phyloP scores from a whole-genome alignment of 2,888 invertebrate genomes.

The Oeneis ivallda region DNA sequence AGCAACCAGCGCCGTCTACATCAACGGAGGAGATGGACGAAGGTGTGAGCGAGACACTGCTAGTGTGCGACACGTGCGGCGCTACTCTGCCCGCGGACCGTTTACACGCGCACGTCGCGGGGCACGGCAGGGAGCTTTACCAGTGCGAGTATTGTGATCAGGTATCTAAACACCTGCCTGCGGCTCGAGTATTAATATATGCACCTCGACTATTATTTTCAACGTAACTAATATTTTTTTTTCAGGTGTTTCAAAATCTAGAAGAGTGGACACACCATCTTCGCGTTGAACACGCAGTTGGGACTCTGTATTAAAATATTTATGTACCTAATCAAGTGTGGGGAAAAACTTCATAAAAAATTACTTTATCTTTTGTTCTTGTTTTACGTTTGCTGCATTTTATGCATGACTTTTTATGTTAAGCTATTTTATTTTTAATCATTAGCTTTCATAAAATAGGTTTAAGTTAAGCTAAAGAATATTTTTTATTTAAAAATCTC shows the following conservation, averaged over 20 bases:
- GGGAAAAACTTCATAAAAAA: no score
- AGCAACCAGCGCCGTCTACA: conserved; percentile 26
- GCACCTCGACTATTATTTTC: no score
- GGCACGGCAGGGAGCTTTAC: conserved; percentile 58
- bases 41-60: conserved; percentile 44
- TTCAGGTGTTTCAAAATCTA: conserved; percentile 17
- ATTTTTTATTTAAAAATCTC: no score
- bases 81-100: conserved; percentile 54
- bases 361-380: no score
- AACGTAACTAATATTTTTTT: background rate
- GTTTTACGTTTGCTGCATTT: no score
- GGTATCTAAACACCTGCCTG: no score
- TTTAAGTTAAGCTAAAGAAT: no score
- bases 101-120: conserved; percentile 58
- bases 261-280: conserved; percentile 21
- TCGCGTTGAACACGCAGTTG: conserved; percentile 7
- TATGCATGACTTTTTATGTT: no score
- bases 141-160: conserved; percentile 67
- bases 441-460: no score
- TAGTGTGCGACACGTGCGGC: conserved; percentile 71
- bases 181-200: no score
- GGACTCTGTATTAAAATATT: background rate
- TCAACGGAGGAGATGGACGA: conserved; percentile 13
- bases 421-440: no score
- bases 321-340: no score